Base-by-base conservation (phyloP, 2,113 vertebrate species). In the Pungitius pungitius region DNA sequence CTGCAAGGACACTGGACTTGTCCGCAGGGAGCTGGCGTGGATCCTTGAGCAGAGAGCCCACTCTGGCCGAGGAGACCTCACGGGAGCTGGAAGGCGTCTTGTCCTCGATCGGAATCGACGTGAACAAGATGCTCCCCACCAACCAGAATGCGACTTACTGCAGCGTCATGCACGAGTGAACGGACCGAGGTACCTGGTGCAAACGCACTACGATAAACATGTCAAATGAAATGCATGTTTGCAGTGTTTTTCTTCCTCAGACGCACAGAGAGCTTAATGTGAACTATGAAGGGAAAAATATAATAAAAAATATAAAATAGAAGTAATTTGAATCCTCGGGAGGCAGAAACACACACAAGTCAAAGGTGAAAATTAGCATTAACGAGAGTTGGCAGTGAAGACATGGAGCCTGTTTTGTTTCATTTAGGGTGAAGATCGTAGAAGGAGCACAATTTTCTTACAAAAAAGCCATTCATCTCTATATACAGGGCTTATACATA, bases 1-100 rank as follows among this genome's bases (percentile, higher is more conserved):
- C 81, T 96, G 95, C 72, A 88, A 87, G 2, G 87, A 90, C 27
- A 64, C 92, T 18, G 88, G 89, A 87, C 77, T 92, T 8, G 93
- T 95, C 73, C 91, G 87, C 12, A 15, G 90, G 8, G 94, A 96
- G 62, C 82, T 91, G 0, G 70, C 92, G 76, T 96, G 95, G 95
- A 94, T 96, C 86, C 24, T n/a, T 93, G 57, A 94, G 94, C 87
- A 93, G 95, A 79, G 58, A 90, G 67, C 93, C 88, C 0, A 89
- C 92, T 2, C 88, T 96, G 82, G 80, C 93, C 57, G 83, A 87
- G 37, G 94, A 94, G 84, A 95, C 93, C 0, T 40, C 95, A 52
- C 87, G 81, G 51, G 55, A 89, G 18, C 91, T 96, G 59, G 92
- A 94, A 77, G 42, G 73, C 37, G 85, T 95, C 77, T 89, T 96